phyloP scores from a whole-genome alignment of 2,797 vertebrate species.

The Thaleichthys pacificus region DNA sequence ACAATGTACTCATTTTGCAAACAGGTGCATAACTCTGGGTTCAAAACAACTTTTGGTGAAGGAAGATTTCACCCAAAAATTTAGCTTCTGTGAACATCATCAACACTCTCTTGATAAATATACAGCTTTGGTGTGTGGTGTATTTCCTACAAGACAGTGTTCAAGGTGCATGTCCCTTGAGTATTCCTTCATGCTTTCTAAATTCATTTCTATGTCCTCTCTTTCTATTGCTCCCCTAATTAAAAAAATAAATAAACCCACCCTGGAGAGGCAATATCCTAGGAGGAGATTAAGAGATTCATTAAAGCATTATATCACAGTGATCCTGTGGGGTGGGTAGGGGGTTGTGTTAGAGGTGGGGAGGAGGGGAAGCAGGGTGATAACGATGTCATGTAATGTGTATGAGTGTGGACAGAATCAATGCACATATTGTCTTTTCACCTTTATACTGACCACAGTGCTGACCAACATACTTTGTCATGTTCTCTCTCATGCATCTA shows the following conservation, averaged over 20 bases:
- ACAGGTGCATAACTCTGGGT: neutral
- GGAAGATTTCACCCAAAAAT: neutral
- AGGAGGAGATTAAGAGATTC: slow-evolving; percentile 80
- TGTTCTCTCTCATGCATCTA: too few relatives aligned
- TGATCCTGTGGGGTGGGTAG: slow-evolving; percentile 54
- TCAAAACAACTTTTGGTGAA: neutral
- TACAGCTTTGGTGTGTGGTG: neutral
- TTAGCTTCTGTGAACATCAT: neutral
- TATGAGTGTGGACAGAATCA: slow-evolving; percentile 21
- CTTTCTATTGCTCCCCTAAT: slow-evolving; percentile 39
- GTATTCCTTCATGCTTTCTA: neutral
- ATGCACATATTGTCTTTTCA: neutral
- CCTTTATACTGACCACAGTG: too few relatives aligned
- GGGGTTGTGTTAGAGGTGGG: slow-evolving; percentile 51
- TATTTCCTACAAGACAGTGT: neutral
- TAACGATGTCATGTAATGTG: slow-evolving; percentile 32
- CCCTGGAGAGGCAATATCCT: slow-evolving; percentile 71
- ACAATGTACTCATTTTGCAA: slow-evolving; percentile 1
- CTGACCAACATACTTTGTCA: too few relatives aligned
- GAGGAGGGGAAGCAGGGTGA: slow-evolving; percentile 38
- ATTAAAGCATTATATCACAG: slow-evolving; percentile 77
- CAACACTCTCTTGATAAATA: neutral
- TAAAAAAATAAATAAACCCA: slow-evolving; percentile 56
- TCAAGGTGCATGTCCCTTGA: neutral
- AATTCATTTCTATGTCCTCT: slow-evolving; percentile 27